Evolutionary conservation across 2,113 vertebrate species (phyloP).

Genomic region (Oryzias woworae): DNA sequence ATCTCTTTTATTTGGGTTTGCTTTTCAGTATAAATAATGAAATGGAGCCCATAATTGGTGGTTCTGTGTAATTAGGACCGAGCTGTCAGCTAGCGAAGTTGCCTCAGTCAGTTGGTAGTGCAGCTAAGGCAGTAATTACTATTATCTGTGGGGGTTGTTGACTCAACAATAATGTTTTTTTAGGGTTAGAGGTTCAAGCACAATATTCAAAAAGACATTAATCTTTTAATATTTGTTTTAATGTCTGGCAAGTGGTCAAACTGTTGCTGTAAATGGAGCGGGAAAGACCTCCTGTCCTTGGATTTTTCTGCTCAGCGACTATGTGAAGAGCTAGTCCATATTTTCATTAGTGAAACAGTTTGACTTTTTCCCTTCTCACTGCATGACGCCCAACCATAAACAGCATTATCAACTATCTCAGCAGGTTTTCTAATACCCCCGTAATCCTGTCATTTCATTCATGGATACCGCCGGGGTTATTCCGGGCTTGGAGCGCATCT

Average conservation of each 20-base stretch:
- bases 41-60: constrained; percentile 76
- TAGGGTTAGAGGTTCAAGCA: constrained; percentile 32
- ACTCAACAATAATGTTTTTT: constrained; percentile 73
- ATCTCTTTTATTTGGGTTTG: constrained; percentile 70
- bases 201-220: constrained; percentile 31
- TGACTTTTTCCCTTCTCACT: constrained; percentile 54
- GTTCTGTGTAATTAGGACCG: constrained; percentile 79
- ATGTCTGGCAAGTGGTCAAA: constrained; percentile 14
- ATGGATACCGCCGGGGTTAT: constrained; percentile 70
- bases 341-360: constrained; percentile 78
- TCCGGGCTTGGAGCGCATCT: constrained; percentile 64
- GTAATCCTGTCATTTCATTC: constrained; percentile 81
- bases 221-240: constrained; percentile 39
- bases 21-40: constrained; percentile 76
- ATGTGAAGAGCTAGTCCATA: constrained; percentile 53
- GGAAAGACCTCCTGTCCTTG: constrained; percentile 21
- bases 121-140: constrained; percentile 72
- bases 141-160: constrained; percentile 76
- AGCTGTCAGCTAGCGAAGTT: constrained; percentile 74
- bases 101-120: constrained; percentile 67
- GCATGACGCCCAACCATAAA: constrained; percentile 58
- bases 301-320: constrained; percentile 53
- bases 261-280: not conserved
- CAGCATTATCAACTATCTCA: constrained; percentile 78
- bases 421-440: constrained; percentile 76